Base-by-base conservation (phyloP, 2,797 vertebrate genomes). In the Pipistrellus kuhlii region DNA sequence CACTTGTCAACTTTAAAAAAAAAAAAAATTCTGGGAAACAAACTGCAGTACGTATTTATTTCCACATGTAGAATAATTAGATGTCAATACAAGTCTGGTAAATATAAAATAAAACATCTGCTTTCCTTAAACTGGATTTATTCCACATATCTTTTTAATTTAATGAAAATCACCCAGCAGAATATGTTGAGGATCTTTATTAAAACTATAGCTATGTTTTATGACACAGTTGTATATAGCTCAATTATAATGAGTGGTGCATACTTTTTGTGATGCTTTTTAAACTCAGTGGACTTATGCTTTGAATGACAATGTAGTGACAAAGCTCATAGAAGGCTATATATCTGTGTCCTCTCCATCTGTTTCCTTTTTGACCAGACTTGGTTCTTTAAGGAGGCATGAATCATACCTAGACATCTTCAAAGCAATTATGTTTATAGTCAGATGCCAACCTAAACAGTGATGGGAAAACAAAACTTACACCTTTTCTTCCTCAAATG, bases 61-160 rank as follows among this genome's bases (percentile, higher is more conserved):
- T 64, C 8, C 21, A 46, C 13, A 35, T 69, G 51, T 84, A 85
- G 91, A 93, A 76, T 88, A 88, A 82, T 72, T 71, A 90, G n/a
- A 3, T 90, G 68, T 77, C 44, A 88, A 57, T 64, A 2, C 7
- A 92, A 55, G 4, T 82, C 27, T 64, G 87, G 27, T 85, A 69
- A 96, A 90, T 76, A 91, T 57, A 35, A 93, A 89, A 68, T 30
- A 86, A 88, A 94, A 75, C 13, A 62, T 90, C 15, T 93, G 23
- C 51, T 96, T 90, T 51, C 18, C 66, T 91, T 72, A 38, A 90
- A 4, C 23, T 92, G 13, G 2, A 88, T 86, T 62, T 66, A 89
- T 57, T 72, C 64, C 35, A 91, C 30, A 83, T 18, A 41, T 48
- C 13, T 51, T 88, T 77, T 64, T 72, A 51, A 83, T 55, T 62